These are phyloP conservation scores for Rhegmatorhina hoffmannsi DNA, from an alignment of 2,113 vertebrate species.

Conservation along the genomic window DNA sequence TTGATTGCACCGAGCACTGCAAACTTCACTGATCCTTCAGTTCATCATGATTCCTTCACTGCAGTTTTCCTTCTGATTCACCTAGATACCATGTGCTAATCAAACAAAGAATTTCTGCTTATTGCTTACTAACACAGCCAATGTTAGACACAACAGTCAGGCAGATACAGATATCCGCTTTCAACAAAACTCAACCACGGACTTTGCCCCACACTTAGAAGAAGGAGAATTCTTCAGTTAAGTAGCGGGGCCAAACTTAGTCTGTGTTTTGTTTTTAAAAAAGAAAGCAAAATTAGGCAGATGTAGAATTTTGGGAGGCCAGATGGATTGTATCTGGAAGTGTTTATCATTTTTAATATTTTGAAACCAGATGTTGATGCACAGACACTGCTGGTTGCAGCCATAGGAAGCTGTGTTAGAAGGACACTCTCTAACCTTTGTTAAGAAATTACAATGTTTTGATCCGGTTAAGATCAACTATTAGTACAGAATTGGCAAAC, in stretches of 20 bases:
- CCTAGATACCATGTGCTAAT: background rate
- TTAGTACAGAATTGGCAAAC: slow-evolving; percentile 74
- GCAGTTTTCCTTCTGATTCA: background rate
- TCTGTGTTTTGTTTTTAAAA: slow-evolving; percentile 64
- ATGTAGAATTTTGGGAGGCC: slow-evolving; percentile 61
- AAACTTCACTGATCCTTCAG: background rate
- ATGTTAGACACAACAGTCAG: slow-evolving; percentile 11
- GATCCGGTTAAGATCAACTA: slow-evolving; percentile 76
- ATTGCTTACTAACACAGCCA: background rate
- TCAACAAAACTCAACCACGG: background rate
- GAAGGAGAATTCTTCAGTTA: slow-evolving; percentile 23
- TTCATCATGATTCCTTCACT: background rate
- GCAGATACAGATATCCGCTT: background rate
- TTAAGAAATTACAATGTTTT: slow-evolving; percentile 77
- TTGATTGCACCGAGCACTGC: background rate
- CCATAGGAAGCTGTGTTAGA: slow-evolving; percentile 74
- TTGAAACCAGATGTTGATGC: slow-evolving; percentile 79
- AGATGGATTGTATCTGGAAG: slow-evolving; percentile 76
- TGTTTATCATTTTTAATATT: slow-evolving; percentile 83
- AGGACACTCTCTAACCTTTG: slow-evolving; percentile 74
- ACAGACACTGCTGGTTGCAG: slow-evolving; percentile 62
- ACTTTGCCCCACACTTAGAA: slow-evolving; percentile 11
- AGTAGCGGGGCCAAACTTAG: slow-evolving; percentile 31
- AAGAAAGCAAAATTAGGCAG: slow-evolving; percentile 71
- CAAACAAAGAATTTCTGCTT: background rate